phyloP scores from a whole-genome alignment of 2,113 vertebrate species.

The Morone chrysops region DNA sequence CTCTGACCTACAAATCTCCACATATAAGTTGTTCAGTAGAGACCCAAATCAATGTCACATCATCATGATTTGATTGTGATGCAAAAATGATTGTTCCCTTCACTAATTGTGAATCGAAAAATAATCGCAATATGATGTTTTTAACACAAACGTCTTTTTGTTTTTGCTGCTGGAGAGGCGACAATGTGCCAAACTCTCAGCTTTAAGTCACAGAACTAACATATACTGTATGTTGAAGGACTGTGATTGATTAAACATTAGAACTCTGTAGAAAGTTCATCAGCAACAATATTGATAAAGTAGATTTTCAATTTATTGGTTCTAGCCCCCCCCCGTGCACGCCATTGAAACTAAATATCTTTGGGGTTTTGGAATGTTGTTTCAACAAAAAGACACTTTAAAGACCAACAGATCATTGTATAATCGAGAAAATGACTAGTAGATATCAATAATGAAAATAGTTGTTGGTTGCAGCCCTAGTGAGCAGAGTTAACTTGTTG shows the following conservation, averaged over 20 bases:
- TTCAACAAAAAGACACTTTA: not conserved
- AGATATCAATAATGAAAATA: too few relatives aligned
- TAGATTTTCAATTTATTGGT: not conserved
- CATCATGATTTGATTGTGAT: too few relatives aligned
- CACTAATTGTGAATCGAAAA: too few relatives aligned
- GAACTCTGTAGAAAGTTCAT: not conserved
- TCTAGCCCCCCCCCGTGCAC: too few relatives aligned
- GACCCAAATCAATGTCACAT: too few relatives aligned
- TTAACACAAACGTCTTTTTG: not conserved
- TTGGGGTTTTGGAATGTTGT: not conserved
- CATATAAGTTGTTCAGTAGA: too few relatives aligned
- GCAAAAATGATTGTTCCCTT: too few relatives aligned
- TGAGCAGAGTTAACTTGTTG: too few relatives aligned
- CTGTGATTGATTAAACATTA: not conserved
- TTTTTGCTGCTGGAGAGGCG: not conserved
- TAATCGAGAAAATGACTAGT: not conserved
- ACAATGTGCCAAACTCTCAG: not conserved
- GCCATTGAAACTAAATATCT: not conserved
- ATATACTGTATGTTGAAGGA: not conserved
- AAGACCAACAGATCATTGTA: not conserved
- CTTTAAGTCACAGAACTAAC: not conserved
- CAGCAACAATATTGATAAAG: not conserved
- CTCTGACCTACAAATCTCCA: too few relatives aligned
- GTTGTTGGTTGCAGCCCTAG: too few relatives aligned
- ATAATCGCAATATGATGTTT: too few relatives aligned